Base-by-base conservation (phyloP, 2,888 invertebrate genomes). In the Geophilus truncorum region DNA sequence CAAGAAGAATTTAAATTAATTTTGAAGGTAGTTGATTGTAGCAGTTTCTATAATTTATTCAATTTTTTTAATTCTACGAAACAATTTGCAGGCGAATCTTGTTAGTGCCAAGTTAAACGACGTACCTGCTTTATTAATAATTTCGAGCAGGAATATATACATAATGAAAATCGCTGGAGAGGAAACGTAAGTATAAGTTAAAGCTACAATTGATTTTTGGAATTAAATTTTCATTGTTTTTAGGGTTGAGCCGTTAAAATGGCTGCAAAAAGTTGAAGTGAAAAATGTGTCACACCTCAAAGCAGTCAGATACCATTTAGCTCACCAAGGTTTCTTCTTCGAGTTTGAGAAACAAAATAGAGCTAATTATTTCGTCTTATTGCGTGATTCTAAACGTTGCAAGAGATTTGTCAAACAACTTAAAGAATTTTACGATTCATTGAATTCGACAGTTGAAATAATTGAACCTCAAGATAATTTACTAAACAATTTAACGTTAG, bases 371-470 rank as follows among this genome's bases (percentile, higher is more conserved):
- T 45, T 79, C 9, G 28, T 82, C 51, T 18, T 82, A 23, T 25
- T 81, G 21, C 30, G 82, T 21, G 82, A 82, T 78, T 79, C 81
- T 2, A 80, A 79, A 45, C 81, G 78, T 18, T 81, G 81, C 34
- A 82, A 81, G 51, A 76, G 45, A 15, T 76, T 32, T 18, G 28
- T 76, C n/a, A 21, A 76, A 12, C 32, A 76, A n/a, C 30, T 57
- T 23, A 57, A 57, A 57, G 57, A n/a, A 15, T 1, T 57, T 2
- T 21, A 21, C 18, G 57, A 57, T 7, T 57, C 57, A n/a, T 18
- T 21, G 57, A 21, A 9, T 21, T 18, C 7, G 57, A 57, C 57
- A 21, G 57, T 57, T 57, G 21, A 9, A 57, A 4, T 57, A 21
- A 9, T n/a, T 4, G 57, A 57, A 57, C 18, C 18, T 5, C 23